Evolutionary conservation across 2,797 vertebrate species (phyloP).

Genomic region (Decapterus maruadsi): DNA sequence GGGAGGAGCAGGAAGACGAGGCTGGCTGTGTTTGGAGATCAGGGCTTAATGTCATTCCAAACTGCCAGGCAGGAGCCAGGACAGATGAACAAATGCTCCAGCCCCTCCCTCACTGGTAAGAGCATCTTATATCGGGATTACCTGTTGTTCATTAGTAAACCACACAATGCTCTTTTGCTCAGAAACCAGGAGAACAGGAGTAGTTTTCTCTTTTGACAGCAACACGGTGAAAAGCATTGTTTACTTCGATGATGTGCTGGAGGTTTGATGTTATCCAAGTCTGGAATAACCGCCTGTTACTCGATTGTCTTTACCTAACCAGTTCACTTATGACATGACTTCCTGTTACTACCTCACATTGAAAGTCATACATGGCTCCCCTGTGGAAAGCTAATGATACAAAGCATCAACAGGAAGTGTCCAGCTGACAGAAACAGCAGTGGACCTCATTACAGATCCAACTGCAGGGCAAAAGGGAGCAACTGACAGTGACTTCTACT

Average conservation of each 20-base stretch:
- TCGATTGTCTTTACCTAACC: slow-evolving; percentile 17
- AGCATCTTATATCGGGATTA: slow-evolving; percentile 32
- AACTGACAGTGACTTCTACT: background rate
- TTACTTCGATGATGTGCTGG: slow-evolving; percentile 43
- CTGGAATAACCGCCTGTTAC: background rate
- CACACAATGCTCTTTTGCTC: background rate
- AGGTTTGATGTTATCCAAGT: slow-evolving; percentile 46
- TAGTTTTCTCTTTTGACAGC: background rate
- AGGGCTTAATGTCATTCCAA: slow-evolving; percentile 93
- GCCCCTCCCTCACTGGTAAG: slow-evolving; percentile 90
- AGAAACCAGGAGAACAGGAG: slow-evolving; percentile 12
- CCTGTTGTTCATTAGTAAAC: slow-evolving; percentile 22
- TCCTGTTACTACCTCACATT: background rate
- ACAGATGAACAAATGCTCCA: slow-evolving; percentile 86
- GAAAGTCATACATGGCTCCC: slow-evolving; percentile 9
- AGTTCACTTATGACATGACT: slow-evolving; percentile 13
- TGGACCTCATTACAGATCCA: slow-evolving; percentile 11
- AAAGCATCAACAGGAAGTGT: slow-evolving; percentile 15
- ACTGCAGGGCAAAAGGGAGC: background rate
- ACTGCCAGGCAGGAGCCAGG: slow-evolving; percentile 87
- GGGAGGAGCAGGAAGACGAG: slow-evolving; percentile 89
- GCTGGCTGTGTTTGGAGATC: slow-evolving; percentile 93
- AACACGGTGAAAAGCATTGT: slow-evolving; percentile 16
- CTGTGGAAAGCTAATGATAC: slow-evolving; percentile 26
- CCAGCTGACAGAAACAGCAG: slow-evolving; percentile 16